Evolutionary conservation across 2,888 invertebrate species (phyloP), one percentile per base, ranked within the genome.

Genomic region (Diogma glabrata): DNA sequence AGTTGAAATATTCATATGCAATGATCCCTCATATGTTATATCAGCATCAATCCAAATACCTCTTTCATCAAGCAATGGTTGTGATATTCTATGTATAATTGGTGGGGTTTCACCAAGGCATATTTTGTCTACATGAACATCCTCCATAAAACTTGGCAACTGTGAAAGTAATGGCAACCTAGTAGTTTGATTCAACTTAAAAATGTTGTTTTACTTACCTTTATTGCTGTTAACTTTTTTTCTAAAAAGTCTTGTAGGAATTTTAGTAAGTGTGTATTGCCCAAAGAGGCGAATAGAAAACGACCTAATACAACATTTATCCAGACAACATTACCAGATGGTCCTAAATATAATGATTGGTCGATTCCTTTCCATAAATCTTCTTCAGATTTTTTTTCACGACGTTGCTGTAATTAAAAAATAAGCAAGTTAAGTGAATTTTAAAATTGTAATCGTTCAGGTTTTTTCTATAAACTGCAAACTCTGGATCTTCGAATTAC

Each of bases 21-120:
- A 74, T 47, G 76, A 71, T 12, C 89, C 88, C 56, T 80, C 79
- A 61, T 89, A 89, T 8, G 77, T 77, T 12, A 90, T 65, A 59
- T 89, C 84, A 38, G 90, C 70, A 64, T 92, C 88, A 2, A 89
- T 70, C 90, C 91, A 93, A 14, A 88, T 69, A 3, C 92, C 92
- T 60, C 83, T 77, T 53, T 84, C 81, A 63, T 91, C 85, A 33
- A 87, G 62, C 43, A 75, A 69, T 0, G 90, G 89, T 54, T 76
- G 74, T 6, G 76, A 75, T 16, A 77, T 73, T 51, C 75, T 75
- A 55, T 77, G 76, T 53, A 85, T 75, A 14, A 77, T 63, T 3
- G 84, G 79, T 7, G 83, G 74, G 1, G 76, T 75, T 50, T 72
- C 67, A 7, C 87, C 88, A 57, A 89, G 70, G 52, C 80, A 76